Conservation (phyloP, 2,113 vertebrate species). For the Azemiops feae region DNA sequence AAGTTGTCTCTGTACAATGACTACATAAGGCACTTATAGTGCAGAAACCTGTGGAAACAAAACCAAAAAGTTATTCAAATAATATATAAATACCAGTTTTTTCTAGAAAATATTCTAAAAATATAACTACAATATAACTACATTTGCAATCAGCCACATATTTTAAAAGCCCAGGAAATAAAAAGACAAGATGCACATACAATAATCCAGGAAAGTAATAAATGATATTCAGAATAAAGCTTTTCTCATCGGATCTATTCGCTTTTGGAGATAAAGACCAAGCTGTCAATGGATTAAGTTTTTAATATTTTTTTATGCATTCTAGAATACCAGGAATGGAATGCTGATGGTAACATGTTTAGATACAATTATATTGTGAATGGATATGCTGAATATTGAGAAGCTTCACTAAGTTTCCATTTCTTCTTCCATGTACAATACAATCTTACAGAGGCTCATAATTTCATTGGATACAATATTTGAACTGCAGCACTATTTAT, state of each 20-base stretch:
- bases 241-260: not conserved
- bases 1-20: constrained; percentile 68
- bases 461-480: not conserved
- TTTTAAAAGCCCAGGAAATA: not conserved
- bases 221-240: not conserved
- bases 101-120: not conserved
- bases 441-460: not conserved
- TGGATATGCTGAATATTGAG: constrained; percentile 70
- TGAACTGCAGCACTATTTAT: constrained; percentile 24
- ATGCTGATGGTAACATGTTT: not conserved
- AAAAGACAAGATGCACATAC: not conserved
- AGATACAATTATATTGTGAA: constrained; percentile 68
- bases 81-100: constrained; percentile 6
- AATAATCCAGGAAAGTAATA: not conserved
- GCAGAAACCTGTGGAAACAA: constrained; percentile 77
- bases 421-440: constrained; percentile 52
- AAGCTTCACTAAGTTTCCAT: constrained; percentile 61
- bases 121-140: not conserved
- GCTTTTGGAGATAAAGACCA: not conserved
- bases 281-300: not conserved
- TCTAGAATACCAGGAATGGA: not conserved
- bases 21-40: constrained; percentile 82
- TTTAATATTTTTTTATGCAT: constrained; percentile 2
- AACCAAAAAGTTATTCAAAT: constrained; percentile 14
- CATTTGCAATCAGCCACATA: not conserved